Percentiles rank a stretch among this genome's conserved stretches.
Evolutionary conservation across 2,888 invertebrate species (phyloP).

Genomic region (Corythucha ciliata): DNA sequence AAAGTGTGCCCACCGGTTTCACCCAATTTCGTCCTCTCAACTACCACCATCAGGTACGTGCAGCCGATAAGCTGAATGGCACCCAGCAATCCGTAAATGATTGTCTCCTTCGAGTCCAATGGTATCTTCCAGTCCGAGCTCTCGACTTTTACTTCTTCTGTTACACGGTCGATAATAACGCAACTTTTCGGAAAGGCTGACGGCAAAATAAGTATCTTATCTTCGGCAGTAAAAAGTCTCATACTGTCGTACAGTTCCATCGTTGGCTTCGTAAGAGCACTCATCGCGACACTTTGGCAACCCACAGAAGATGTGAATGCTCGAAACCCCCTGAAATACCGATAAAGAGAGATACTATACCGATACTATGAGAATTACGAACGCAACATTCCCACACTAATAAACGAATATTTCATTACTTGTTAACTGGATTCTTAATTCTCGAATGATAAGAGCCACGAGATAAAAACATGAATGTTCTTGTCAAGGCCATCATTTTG

Average conservation of each 20-base stretch:
- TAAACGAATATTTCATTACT: too few relatives aligned
- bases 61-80: constrained; percentile 75
- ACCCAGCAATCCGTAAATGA: constrained; percentile 81
- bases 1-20: constrained; percentile 63
- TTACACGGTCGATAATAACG: constrained; percentile 74
- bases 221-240: constrained; percentile 9
- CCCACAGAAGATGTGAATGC: too few relatives aligned
- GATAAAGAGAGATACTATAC: too few relatives aligned
- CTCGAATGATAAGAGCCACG: too few relatives aligned
- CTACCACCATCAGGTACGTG: constrained; percentile 78
- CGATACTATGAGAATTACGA: too few relatives aligned
- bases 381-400: too few relatives aligned
- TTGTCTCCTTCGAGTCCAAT: constrained; percentile 33
- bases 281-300: too few relatives aligned
- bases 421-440: too few relatives aligned
- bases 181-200: constrained; percentile 43
- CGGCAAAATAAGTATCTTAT: constrained; percentile 13
- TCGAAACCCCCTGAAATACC: too few relatives aligned
- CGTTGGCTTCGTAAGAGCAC: too few relatives aligned
- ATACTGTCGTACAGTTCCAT: constrained; percentile 15
- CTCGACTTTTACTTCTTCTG: constrained; percentile 60
- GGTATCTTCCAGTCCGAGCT: constrained; percentile 48
- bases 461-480: too few relatives aligned
- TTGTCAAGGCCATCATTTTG: too few relatives aligned
- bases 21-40: constrained; percentile 72